Percentiles rank a stretch among this genome's conserved stretches.
phyloP scores from a whole-genome alignment of 2,888 invertebrate genomes.

The Drosophila phalerata region DNA sequence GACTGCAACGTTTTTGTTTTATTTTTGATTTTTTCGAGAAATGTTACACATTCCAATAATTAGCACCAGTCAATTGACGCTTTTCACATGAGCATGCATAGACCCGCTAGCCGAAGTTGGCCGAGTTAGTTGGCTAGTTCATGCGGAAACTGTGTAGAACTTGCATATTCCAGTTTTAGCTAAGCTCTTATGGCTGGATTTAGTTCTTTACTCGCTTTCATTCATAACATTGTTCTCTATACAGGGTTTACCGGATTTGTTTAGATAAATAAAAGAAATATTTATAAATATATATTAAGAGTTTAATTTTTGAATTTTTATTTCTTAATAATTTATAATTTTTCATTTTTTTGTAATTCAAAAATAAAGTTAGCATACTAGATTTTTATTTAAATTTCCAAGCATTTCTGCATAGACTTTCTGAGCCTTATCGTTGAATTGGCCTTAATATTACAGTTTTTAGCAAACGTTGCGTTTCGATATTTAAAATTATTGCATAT shows the following conservation, averaged over 20 bases:
- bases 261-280: background rate
- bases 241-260: background rate
- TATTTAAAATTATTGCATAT: too few species aligned
- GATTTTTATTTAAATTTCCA: too few species aligned
- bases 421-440: too few species aligned
- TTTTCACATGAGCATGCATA: conserved; percentile 24
- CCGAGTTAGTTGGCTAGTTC: conserved; percentile 40
- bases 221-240: conserved; percentile 18
- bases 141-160: conserved; percentile 63
- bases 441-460: too few species aligned
- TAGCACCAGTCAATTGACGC: conserved; percentile 67
- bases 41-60: conserved; percentile 69
- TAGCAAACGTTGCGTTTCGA: too few species aligned
- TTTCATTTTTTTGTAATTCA: too few species aligned
- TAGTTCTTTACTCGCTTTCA: conserved; percentile 26
- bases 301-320: too few species aligned
- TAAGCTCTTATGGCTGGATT: conserved; percentile 3
- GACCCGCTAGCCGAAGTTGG: conserved; percentile 10
- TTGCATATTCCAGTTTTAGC: conserved; percentile 70
- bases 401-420: too few species aligned
- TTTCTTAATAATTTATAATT: background rate
- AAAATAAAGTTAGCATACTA: too few species aligned
- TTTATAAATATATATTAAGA: background rate
- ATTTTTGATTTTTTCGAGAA: conserved; percentile 32
- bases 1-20: conserved; percentile 12